Evolutionary conservation across 2,797 vertebrate genomes (phyloP).

Genomic region (Micromesistius poutassou): DNA sequence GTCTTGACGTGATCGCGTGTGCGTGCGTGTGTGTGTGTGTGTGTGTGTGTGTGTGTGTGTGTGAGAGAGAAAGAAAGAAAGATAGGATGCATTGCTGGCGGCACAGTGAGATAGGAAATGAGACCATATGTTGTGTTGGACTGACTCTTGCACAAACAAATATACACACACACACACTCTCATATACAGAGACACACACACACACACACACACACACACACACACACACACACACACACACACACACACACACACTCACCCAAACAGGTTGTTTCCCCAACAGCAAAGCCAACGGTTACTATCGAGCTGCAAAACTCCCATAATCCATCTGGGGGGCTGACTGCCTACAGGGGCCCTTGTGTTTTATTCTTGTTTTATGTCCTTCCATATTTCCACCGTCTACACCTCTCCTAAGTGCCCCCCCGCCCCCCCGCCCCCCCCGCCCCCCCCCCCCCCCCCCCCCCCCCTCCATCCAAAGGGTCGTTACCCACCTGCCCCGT

Average conservation of each 20-base stretch:
- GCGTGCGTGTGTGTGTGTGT: conserved; percentile 1
- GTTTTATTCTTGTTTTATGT: conserved; percentile 32
- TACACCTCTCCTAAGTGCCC: neutral
- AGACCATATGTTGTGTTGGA: conserved; percentile 42
- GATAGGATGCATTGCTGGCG: conserved; percentile 16
- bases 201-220: conserved; percentile 11
- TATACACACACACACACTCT: neutral
- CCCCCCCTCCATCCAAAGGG: neutral
- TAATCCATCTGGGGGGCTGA: conserved; percentile 62
- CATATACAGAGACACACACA: conserved; percentile 7
- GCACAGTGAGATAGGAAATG: conserved; percentile 16
- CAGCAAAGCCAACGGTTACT: conserved; percentile 36
- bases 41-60: conserved; percentile 7
- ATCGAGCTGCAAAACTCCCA: conserved; percentile 48
- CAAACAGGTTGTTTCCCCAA: neutral
- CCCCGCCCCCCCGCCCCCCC: conserved; percentile 15
- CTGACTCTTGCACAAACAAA: conserved; percentile 8
- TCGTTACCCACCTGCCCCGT: neutral
- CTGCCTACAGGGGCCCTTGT: conserved; percentile 39
- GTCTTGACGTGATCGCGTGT: conserved; percentile 23
- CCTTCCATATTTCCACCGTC: conserved; percentile 10
- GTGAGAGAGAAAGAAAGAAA: neutral
- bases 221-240: conserved; percentile 6
- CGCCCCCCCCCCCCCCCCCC: conserved; percentile 7
- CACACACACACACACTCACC: conserved; percentile 9